Percentiles rank a stretch among this genome's conserved stretches.
Conservation (phyloP, 2,888 invertebrate genomes). For the Cataglyphis livida region DNA sequence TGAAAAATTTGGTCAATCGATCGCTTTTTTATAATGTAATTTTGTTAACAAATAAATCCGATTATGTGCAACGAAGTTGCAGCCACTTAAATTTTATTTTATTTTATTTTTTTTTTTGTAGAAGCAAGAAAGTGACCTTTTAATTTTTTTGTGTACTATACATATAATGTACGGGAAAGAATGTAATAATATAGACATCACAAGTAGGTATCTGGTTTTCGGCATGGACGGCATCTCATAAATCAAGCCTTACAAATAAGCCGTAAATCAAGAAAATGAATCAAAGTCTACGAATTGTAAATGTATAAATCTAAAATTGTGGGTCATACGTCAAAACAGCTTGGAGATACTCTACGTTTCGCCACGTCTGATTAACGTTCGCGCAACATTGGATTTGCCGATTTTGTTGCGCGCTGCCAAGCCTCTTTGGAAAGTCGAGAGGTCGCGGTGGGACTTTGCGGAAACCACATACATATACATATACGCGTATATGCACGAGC, state of each 20-base stretch:
- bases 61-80: too few species aligned
- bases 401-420: slow-evolving; percentile 33
- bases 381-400: slow-evolving; percentile 24
- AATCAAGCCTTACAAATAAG: not conserved
- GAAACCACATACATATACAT: slow-evolving; percentile 33
- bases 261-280: not conserved
- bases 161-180: too few species aligned
- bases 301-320: not conserved
- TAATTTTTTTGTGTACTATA: too few species aligned
- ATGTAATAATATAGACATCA: not conserved
- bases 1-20: too few species aligned
- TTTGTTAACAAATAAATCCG: too few species aligned
- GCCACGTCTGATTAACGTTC: slow-evolving; percentile 15
- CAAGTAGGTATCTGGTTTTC: not conserved
- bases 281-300: not conserved
- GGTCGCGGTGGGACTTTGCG: slow-evolving; percentile 57
- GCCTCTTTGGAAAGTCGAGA: slow-evolving; percentile 56
- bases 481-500: not conserved
- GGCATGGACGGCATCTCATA: not conserved
- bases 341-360: not conserved
- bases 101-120: too few species aligned
- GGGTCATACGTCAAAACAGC: not conserved
- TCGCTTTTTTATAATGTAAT: too few species aligned
- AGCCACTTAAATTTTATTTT: too few species aligned
- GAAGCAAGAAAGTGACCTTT: too few species aligned